Evolutionary conservation across 2,113 vertebrate species (phyloP), one percentile per base, ranked within the genome.

Genomic region (Myotis yumanensis): DNA sequence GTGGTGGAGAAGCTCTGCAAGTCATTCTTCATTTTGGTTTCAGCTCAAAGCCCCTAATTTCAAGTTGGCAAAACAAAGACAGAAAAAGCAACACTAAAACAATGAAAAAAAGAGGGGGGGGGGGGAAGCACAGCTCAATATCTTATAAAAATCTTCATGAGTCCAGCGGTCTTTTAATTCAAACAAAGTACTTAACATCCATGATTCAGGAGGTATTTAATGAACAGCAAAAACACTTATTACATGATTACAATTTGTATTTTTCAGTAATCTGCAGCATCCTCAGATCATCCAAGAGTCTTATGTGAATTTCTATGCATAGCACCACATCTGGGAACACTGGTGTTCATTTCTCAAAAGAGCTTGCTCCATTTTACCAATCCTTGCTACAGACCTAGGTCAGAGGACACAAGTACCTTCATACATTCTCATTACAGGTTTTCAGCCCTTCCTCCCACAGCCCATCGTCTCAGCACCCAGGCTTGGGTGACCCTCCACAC

Each of bases 21-120:
- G 17, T 46, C 66, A 40, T 46, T n/a, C 54, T 59, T 86, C 59
- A 43, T 66, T 79, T 93, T 62, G 51, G 72, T 96, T 95, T 89
- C 93, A 82, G 32, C 11, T 76, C 82, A 80, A 20, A 75, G 32
- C 4, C 46, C 4, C 62, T 85, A 37, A 75, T 64, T 86, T 79
- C 89, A 93, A 69, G 32, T 57, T 85, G 46, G 14, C 66, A 86
- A 96, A 87, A 92, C 25, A 7, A 95, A 94, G 71, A 76, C 12
- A 92, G 18, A 66, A 46, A 66, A 92, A 90, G 15, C 22, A 35
- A 64, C 2, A 85, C 22, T 22, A 76, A 35, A 32, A 18, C 16
- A 10, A 30, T 3, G 62, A 69, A 30, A 30, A 43, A 10, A 11
- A 3, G 15, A 5, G 2, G 9, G 43, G 7, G 4, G 15, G 7